Base-by-base conservation (phyloP, 2,113 vertebrate species). In the Oncorhynchus clarkii region DNA sequence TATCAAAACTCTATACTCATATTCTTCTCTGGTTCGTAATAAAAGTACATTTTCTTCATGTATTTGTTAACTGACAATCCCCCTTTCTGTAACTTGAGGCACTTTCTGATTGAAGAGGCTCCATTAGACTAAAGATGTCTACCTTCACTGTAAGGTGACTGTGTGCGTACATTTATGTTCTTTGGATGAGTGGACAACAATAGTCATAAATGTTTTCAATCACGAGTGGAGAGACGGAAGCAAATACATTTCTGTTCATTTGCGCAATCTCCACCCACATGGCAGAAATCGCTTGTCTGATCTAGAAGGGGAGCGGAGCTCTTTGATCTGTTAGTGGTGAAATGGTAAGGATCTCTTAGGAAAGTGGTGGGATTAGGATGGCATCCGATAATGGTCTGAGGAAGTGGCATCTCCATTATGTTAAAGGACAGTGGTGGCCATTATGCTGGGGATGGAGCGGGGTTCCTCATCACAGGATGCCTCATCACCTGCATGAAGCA, bases 21-120 rank as follows among this genome's bases (percentile, higher is more conserved):
- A 31, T 27, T 84, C 74, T 77, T 74, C 81, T 45, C 13, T 83
- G 45, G n/a, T 70, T 70, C 9, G 45, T 18, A 20, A n/a, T n/a
- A 13, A 48, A 70, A 49, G 45, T 51, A 24, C n/a, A 70, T 70
- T 48, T 70, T 22, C 54, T 75, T 75, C 9, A 13, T 82, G 85
- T 85, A 11, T 48, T 49, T 82, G 76, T 75, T 77, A 27, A 26
- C 31, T 20, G 6, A 77, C 81, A 88, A 79, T 82, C 85, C 72
- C 77, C 75, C 82, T 74, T 85, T 82, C 74, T 72, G 69, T 88
- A 77, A 73, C 84, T 85, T 87, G 81, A 92, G 91, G 91, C 91
- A 92, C 91, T 92, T 91, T 92, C 90, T 90, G 86, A 88, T 84
- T 87, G 79, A 85, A 54, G 84, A 89, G 87, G 86, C 86, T 78